Conservation (phyloP, 2,888 invertebrate genomes). For the Parelbella ahira region DNA sequence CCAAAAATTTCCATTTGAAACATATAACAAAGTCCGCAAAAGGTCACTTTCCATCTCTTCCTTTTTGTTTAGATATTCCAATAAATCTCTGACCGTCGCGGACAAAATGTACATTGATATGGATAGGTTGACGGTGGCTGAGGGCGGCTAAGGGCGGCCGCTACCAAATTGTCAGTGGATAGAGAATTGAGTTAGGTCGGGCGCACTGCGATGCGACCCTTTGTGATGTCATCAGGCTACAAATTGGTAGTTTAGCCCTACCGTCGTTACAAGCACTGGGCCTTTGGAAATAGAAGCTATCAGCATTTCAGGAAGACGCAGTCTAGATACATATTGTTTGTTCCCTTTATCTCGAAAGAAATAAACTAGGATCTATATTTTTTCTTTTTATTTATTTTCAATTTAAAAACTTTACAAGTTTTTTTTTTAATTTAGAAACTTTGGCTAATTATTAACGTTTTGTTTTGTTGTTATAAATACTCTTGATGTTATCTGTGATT, state of each 20-base stretch:
- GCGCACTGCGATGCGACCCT: conserved; percentile 47
- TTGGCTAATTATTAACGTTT: too few relatives aligned
- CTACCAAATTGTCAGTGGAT: conserved; percentile 47
- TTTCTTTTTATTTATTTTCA: too few relatives aligned
- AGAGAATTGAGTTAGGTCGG: conserved; percentile 52
- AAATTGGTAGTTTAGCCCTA: conserved; percentile 63
- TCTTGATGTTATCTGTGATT: too few relatives aligned
- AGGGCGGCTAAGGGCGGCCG: conserved; percentile 38
- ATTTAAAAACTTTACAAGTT: too few relatives aligned
- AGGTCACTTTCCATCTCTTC: conserved; percentile 30
- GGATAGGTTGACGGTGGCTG: conserved; percentile 32
- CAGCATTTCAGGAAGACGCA: conserved; percentile 5
- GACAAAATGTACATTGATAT: conserved; percentile 37
- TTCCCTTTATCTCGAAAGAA: too few relatives aligned
- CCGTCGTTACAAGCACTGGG: conserved; percentile 31
- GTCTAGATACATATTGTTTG: too few relatives aligned
- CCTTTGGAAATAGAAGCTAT: conserved; percentile 26
- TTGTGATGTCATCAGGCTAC: conserved; percentile 68
- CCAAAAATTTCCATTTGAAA: too few relatives aligned
- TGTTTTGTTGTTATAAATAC: too few relatives aligned
- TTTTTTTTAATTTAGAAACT: too few relatives aligned
- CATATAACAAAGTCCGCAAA: conserved; percentile 1
- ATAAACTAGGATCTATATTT: too few relatives aligned
- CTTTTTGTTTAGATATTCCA: conserved; percentile 28
- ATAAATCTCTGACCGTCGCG: conserved; percentile 31